Evolutionary conservation across 2,797 vertebrate species (phyloP).

Genomic region (Rhinatrema bivittatum): DNA sequence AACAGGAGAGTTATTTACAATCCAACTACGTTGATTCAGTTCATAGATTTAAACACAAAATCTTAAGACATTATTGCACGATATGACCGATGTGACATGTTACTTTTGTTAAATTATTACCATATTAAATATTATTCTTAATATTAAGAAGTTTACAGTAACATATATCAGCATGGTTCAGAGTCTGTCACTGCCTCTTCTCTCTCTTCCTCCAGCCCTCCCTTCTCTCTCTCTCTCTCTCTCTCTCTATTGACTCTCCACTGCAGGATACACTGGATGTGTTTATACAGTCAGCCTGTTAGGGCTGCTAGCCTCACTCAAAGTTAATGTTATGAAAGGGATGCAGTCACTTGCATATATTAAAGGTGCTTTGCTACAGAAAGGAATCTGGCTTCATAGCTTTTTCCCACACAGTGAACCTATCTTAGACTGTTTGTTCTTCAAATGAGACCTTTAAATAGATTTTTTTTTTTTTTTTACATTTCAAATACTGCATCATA

Average conservation of each 20-base stretch:
- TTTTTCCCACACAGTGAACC: conserved; percentile 17
- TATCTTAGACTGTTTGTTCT: conserved; percentile 28
- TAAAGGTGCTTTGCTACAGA: conserved; percentile 23
- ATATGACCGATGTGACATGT: no score
- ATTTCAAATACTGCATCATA: conserved; percentile 22
- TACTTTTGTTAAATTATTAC: no score
- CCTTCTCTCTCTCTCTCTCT: neutral
- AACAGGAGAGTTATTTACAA: no score
- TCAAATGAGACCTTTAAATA: conserved; percentile 27
- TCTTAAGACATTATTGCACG: no score
- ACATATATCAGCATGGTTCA: no score
- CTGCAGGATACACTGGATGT: conserved; percentile 2
- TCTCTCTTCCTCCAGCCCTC: neutral
- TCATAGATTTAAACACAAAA: no score
- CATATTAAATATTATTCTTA: no score
- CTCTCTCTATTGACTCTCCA: neutral
- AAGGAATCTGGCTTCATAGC: conserved; percentile 25
- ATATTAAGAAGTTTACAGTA: no score
- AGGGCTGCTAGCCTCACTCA: conserved; percentile 18
- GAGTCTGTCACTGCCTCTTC: neutral
- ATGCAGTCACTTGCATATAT: conserved; percentile 12
- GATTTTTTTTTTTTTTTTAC: conserved; percentile 19
- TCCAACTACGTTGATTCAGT: no score
- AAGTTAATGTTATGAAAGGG: conserved; percentile 11
- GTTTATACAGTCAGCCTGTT: conserved; percentile 9